A percentile compares a stretch with the other conserved stretches of the same genome.
These are phyloP conservation scores for Garrulus glandarius DNA, from an alignment of 2,797 vertebrate genomes.

Conservation along the genomic window DNA sequence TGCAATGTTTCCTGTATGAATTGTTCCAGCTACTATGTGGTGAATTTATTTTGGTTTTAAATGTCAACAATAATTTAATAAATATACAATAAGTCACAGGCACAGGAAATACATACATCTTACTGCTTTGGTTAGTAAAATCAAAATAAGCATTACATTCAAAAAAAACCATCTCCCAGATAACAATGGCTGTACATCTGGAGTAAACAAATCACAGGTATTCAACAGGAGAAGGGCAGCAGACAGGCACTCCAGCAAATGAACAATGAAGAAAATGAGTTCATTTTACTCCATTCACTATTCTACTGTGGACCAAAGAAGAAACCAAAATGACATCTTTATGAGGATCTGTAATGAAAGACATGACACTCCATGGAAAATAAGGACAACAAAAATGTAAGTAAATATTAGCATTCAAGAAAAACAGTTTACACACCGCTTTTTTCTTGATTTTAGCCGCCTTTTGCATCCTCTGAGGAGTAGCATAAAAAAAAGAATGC, in stretches of 20 bases:
- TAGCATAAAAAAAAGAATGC: slow-evolving; percentile 76
- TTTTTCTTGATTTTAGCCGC: slow-evolving; percentile 99
- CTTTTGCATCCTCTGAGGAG: slow-evolving; percentile 98
- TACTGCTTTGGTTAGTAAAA: neutral
- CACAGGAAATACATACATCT: neutral
- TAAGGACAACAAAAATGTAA: slow-evolving; percentile 7
- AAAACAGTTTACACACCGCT: slow-evolving; percentile 92
- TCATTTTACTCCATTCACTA: neutral
- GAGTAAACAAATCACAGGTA: neutral
- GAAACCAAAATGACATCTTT: neutral
- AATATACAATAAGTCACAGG: neutral
- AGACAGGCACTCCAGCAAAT: neutral
- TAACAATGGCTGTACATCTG: neutral
- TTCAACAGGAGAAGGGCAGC: neutral
- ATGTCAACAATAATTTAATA: neutral
- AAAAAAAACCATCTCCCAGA: neutral
- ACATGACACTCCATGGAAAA: slow-evolving; percentile 7
- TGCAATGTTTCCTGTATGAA: neutral
- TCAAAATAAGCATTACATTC: neutral
- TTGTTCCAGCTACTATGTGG: neutral
- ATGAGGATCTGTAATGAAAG: neutral
- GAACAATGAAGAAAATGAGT: neutral
- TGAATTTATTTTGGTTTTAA: neutral
- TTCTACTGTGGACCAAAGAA: neutral
- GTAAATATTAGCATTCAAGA: slow-evolving; percentile 48